phyloP scores from a whole-genome alignment of 2,113 vertebrate species.

The Probosciger aterrimus region DNA sequence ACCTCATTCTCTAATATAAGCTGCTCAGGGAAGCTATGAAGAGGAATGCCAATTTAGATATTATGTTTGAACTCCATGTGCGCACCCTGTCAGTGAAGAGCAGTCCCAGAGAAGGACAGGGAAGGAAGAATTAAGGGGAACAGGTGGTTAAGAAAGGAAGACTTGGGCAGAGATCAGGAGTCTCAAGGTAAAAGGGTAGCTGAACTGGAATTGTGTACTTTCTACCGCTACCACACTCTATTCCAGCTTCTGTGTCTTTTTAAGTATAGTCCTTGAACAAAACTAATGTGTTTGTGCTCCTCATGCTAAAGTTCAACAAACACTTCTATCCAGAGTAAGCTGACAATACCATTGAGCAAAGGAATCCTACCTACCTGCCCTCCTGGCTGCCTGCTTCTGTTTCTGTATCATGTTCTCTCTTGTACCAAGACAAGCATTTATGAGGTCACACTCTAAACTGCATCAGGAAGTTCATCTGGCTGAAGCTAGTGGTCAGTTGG shows the following conservation, averaged over 20 bases:
- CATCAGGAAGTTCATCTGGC: neutral
- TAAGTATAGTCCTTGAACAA: neutral
- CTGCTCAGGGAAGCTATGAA: neutral
- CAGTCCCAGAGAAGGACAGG: neutral
- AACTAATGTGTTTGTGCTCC: neutral
- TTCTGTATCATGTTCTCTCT: neutral
- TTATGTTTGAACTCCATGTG: neutral
- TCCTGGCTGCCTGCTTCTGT: neutral
- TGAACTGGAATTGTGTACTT: neutral
- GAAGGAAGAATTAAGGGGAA: neutral
- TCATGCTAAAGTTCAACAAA: neutral
- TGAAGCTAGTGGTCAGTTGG: neutral
- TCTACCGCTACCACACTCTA: fast-evolving
- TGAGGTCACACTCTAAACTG: neutral
- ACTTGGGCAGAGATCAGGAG: neutral
- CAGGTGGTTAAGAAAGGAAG: neutral
- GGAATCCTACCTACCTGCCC: neutral
- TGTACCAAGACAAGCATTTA: neutral
- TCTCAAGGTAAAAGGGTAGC: neutral
- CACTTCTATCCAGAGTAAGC: neutral
- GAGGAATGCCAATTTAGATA: neutral
- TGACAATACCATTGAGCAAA: neutral
- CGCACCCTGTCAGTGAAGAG: neutral
- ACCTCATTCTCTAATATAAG: neutral
- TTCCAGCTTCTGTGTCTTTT: neutral